Evolutionary conservation across 1,140 invertebrate species (phyloP), one percentile per base, ranked within the genome.

Genomic region (Macrostomum lignano): DNA sequence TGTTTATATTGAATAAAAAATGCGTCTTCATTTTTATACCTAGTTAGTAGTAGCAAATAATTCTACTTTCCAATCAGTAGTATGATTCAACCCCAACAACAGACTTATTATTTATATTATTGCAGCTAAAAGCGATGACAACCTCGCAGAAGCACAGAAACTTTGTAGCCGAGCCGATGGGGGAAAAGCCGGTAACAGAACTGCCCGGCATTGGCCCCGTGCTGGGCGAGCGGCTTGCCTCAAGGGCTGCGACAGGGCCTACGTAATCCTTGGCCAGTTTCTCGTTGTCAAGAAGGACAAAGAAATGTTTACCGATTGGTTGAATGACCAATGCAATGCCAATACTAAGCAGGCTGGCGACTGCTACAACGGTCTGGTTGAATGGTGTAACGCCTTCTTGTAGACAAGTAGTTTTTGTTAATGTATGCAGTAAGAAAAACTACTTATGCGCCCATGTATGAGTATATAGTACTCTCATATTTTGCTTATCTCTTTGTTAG

Each of bases 181-280:
- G 55, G 24, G 53, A 60, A 7, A 60, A 60, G 39, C 31, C 35
- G 17, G 55, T 60, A 1, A 47, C 46, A 24, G 47, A 52, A 21
- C 29, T 60, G 17, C 48, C 58, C 31, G 58, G 58, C 4, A 60
- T 60, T 40, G 58, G 58, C 10, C 33, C 42, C 24, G 46, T 46
- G 6, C 40, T 56, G 5, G 55, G 55, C 13, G 37, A 36, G 21
- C 39, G 46, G 24, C 39, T 60, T 6, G 35, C 6, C 17, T 48
- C 54, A 13, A 44, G 29, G 57, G 55, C 7, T 60, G 48, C 49
- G 53, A 59, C 38, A 53, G 51, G 45, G 88, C 88, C 1, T 94
- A 81, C 58, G 75, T 86, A 9, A 76, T 98, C 0, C 60, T 96
- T n/a, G 88, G 88, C 0, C 86, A 96, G 55, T 96, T 74, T 60